phyloP scores from a whole-genome alignment of 2,888 invertebrate species.

The Oscheius sp. region DNA sequence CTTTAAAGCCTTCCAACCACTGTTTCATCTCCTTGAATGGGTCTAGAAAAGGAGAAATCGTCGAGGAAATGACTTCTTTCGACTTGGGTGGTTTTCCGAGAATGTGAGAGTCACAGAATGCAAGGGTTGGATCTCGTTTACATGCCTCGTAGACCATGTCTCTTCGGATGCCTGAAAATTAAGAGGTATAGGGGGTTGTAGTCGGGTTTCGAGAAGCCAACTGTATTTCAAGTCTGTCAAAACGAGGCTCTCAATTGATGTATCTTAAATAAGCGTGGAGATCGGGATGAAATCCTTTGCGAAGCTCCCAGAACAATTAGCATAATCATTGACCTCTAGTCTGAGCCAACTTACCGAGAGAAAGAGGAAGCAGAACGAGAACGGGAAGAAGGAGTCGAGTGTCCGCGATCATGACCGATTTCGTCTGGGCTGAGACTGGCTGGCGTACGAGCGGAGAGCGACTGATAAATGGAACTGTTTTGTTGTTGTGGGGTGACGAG shows the following conservation, averaged over 20 bases:
- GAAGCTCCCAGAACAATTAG: too few relatives aligned
- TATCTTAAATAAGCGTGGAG: neutral
- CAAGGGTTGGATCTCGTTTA: constrained; percentile 8
- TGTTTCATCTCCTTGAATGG: constrained; percentile 14
- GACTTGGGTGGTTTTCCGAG: constrained; percentile 6
- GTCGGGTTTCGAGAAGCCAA: too few relatives aligned
- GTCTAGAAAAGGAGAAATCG: neutral
- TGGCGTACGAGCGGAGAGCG: neutral
- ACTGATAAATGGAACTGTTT: constrained; percentile 23
- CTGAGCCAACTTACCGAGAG: neutral
- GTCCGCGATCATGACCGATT: neutral
- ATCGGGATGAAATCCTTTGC: too few relatives aligned
- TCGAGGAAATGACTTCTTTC: neutral
- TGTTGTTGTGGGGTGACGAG: constrained; percentile 24
- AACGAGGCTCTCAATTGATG: too few relatives aligned
- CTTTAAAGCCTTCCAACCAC: constrained; percentile 27
- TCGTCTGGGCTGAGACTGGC: neutral
- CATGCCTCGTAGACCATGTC: constrained; percentile 34
- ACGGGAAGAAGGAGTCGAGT: neutral
- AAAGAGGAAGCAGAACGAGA: constrained; percentile 1
- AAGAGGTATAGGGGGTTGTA: too few relatives aligned
- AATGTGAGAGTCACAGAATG: constrained; percentile 32
- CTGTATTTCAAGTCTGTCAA: too few relatives aligned
- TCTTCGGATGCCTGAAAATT: constrained; percentile 18
- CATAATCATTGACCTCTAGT: too few relatives aligned